Evolutionary conservation across 2,888 invertebrate species (phyloP).

Genomic region (Pharmacophagus antenor): DNA sequence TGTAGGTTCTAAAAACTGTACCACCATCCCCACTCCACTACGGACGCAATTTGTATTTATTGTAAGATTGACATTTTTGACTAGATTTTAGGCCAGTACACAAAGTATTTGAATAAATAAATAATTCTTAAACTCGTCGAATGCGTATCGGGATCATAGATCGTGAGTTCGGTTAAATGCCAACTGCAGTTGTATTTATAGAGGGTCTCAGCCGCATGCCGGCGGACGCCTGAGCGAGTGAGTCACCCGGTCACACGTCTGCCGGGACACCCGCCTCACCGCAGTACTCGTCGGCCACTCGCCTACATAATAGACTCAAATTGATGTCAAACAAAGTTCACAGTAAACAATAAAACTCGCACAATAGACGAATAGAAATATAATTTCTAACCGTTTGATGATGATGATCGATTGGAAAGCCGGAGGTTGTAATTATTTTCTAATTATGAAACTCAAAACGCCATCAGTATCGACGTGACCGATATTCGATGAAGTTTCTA

Average conservation of each 20-base stretch:
- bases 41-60: too few species aligned
- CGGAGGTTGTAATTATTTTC: slow-evolving; percentile 22
- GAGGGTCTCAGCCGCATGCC: slow-evolving; percentile 51
- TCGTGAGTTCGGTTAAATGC: slow-evolving; percentile 72
- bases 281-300: slow-evolving; percentile 19
- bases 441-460: slow-evolving; percentile 30
- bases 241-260: slow-evolving; percentile 68
- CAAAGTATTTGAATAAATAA: too few species aligned
- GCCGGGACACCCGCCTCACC: slow-evolving; percentile 64
- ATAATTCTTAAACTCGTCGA: slow-evolving; percentile 45
- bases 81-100: too few species aligned
- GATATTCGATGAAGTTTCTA: slow-evolving; percentile 43
- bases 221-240: slow-evolving; percentile 44
- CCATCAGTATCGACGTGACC: slow-evolving; percentile 37
- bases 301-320: slow-evolving; percentile 19
- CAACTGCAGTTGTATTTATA: slow-evolving; percentile 75
- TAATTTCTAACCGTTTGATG: not conserved
- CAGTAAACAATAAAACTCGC: slow-evolving; percentile 16
- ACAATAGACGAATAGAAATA: slow-evolving; percentile 6
- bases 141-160: slow-evolving; percentile 62
- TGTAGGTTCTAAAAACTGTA: too few species aligned
- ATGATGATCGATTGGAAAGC: slow-evolving; percentile 19
- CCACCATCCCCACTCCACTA: too few species aligned
- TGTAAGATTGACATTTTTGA: too few species aligned
- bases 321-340: slow-evolving; percentile 18